Base-by-base conservation (phyloP, 2,113 vertebrate genomes). In the Catharus fuscescens region DNA sequence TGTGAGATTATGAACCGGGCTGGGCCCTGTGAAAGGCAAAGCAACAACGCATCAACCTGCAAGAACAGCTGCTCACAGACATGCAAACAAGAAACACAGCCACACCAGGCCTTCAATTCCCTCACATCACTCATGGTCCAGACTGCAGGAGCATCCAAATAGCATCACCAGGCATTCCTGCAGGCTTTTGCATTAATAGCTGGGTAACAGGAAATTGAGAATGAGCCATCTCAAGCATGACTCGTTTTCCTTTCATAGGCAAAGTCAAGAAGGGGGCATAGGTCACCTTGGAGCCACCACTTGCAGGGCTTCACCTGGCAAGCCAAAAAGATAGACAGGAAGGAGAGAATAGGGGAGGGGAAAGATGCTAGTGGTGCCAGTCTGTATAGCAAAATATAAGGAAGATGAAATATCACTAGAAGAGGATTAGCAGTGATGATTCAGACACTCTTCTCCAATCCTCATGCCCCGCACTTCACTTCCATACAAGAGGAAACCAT, bases 281-380 rank as follows among this genome's bases (percentile, higher is more conserved):
- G 18, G 50, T 4, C 18, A n/a, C 1, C 3, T n/a, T 1, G 0
- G 1, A 56, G 28, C 5, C 32, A 76, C 31, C 2, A 1, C 12
- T 69, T 20, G 9, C 12, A 86, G 4, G 6, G 23, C 18, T 65
- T 83, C 32, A 36, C 15, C 14, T 48, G 14, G 6, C 10, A 67
- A 40, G 69, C 12, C 8, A 23, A 29, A 54, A 42, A 67, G 5
- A 10, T 38, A 14, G 23, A 5, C 19, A 60, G 26, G 29, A 76
- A 70, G 31, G 9, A 61, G 12, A 65, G 36, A 59, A 19, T 3
- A 52, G 16, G 2, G 14, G 10, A 65, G 6, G 12, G 18, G n/a
- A 53, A 84, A 62, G 16, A 40, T 28, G 19, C 19, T 3, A 2
- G 26, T 12, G 3, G 9, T 47, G 13, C 32, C 72, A 32, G 17